Percentiles rank a stretch among this genome's conserved stretches.
phyloP scores from a whole-genome alignment of 2,113 vertebrate species.

The Eulemur macaco region DNA sequence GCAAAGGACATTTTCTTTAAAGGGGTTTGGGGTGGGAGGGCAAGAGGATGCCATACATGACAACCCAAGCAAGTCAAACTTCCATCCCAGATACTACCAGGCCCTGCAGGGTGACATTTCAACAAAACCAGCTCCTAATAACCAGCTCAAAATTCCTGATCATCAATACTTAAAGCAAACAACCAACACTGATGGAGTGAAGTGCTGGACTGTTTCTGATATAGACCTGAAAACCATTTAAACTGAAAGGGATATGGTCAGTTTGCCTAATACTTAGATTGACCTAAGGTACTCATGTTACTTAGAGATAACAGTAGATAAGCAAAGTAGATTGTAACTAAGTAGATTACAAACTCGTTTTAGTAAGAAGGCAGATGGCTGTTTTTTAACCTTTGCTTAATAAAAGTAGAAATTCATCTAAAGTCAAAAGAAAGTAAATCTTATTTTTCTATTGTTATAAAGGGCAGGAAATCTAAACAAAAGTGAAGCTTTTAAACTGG shows the following conservation, averaged over 20 bases:
- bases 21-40: neutral
- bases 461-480: neutral
- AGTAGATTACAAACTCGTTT: neutral
- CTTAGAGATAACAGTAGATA: neutral
- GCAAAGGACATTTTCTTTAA: neutral
- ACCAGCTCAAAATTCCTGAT: neutral
- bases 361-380: slow-evolving; percentile 9
- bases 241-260: neutral
- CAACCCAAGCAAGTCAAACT: neutral
- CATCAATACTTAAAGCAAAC: neutral
- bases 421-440: neutral
- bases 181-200: neutral
- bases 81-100: neutral
- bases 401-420: slow-evolving; percentile 24
- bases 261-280: neutral
- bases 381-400: neutral
- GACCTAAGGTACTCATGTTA: neutral
- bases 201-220: neutral
- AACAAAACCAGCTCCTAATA: neutral
- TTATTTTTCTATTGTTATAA: neutral
- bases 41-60: neutral
- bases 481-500: neutral
- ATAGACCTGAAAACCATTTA: neutral
- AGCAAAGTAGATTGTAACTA: neutral
- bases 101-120: neutral